phyloP scores from a whole-genome alignment of 2,797 vertebrate species.

The Microcaecilia unicolor region DNA sequence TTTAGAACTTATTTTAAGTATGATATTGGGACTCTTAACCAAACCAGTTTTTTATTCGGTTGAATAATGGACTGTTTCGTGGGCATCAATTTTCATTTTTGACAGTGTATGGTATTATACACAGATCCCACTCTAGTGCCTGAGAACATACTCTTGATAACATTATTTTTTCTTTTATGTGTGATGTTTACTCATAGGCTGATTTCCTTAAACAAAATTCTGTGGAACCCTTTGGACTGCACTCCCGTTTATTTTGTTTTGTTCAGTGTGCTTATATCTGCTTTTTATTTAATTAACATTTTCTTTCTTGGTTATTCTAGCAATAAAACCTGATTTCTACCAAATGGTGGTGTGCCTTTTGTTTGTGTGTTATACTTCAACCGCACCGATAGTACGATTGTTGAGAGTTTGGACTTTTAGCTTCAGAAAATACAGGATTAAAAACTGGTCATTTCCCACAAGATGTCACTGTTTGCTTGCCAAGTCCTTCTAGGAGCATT shows the following conservation, averaged over 20 bases:
- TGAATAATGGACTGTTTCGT: too few species aligned
- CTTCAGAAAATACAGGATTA: too few species aligned
- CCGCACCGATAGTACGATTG: too few species aligned
- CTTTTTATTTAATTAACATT: conserved; percentile 7
- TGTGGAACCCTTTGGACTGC: conserved; percentile 15
- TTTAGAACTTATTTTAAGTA: too few species aligned
- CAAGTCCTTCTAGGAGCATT: not conserved
- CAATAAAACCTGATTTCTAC: conserved; percentile 49
- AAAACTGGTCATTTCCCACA: too few species aligned
- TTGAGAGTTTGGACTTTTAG: too few species aligned
- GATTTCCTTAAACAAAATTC: conserved; percentile 29
- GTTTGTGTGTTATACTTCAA: conserved; percentile 22
- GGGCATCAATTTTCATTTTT: too few species aligned
- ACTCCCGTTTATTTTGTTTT: conserved; percentile 18
- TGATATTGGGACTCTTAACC: too few species aligned
- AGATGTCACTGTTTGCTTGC: conserved; percentile 20
- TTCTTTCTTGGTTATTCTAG: conserved; percentile 43
- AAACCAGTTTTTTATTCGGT: too few species aligned
- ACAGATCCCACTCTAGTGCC: conserved; percentile 2
- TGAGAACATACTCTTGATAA: conserved; percentile 3
- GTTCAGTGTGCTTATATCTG: conserved; percentile 9
- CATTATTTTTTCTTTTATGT: conserved; percentile 2
- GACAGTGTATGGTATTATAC: conserved; percentile 15
- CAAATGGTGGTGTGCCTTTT: conserved; percentile 3
- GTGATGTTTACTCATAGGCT: conserved; percentile 7